Evolutionary conservation across 2,797 vertebrate genomes (phyloP), one percentile per base, ranked within the genome.

Genomic region (Alectoris magna): DNA sequence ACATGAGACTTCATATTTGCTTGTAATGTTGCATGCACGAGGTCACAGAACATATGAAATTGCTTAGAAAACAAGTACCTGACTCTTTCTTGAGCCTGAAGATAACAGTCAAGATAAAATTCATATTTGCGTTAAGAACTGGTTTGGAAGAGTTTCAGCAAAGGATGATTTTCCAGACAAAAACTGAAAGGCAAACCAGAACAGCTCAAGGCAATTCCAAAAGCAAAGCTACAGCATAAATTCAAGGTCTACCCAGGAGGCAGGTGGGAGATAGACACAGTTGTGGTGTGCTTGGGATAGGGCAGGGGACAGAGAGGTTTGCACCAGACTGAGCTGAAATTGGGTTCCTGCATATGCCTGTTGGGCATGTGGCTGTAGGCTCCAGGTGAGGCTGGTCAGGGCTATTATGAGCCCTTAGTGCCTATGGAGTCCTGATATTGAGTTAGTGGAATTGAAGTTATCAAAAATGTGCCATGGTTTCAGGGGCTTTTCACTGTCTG

Each of bases 261-360:
- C 6, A 19, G 8, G 6, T 3, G 1, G 5, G 43, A 69, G 8
- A 18, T 5, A 38, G 31, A 3, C 18, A 43, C 7, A 63, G 6
- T 9, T 24, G 18, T 14, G 27, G 3, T 0, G 1, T 14, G 2
- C 34, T 6, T 27, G 6, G 1, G 17, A 3, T 4, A 58, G 5
- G 3, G 2, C 11, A 60, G 6, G 3, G 2, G 14, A 4, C 3
- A 0, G 11, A 2, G 6, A 67, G 64, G 14, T 0, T 0, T 15
- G 6, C 26, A 31, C 22, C 38, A 16, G 17, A 11, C 9, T 77
- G 10, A 36, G 23, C 14, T 60, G 14, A 70, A 43, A 48, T 8
- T 18, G 15, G 39, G 29, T 21, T 46, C 21, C 22, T 26, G 43
- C 13, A 18, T 24, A 18, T 8, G 34, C 34, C 22, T 17, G 43